A percentile compares a stretch with the other conserved stretches of the same genome.
phyloP scores from a whole-genome alignment of 1,140 invertebrate genomes.

The Druon quercuslanigerum region DNA sequence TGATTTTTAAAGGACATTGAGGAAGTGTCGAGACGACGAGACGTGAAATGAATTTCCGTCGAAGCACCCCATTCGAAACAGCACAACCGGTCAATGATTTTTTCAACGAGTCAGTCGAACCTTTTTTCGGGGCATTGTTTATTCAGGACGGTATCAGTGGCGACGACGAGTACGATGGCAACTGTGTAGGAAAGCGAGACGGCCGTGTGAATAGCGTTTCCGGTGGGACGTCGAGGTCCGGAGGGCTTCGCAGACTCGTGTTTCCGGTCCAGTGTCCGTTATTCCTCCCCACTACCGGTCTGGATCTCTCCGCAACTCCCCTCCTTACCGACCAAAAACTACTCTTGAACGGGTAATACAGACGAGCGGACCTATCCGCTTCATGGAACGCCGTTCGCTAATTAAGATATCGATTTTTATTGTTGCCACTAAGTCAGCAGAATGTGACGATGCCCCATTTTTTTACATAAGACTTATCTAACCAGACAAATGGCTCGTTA shows the following conservation, averaged over 20 bases:
- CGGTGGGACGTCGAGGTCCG: constrained; percentile 70
- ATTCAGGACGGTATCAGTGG: constrained; percentile 72
- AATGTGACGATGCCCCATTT: constrained; percentile 37
- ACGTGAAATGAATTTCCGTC: constrained; percentile 59
- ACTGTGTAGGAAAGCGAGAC: constrained; percentile 66
- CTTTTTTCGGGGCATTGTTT: constrained; percentile 70
- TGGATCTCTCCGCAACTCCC: constrained; percentile 61
- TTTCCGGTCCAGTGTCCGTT: constrained; percentile 71
- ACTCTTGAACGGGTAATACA: constrained; percentile 45
- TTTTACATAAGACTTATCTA: no score
- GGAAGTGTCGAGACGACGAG: constrained; percentile 45
- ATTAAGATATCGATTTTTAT: constrained; percentile 76
- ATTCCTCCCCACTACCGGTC: constrained; percentile 66
- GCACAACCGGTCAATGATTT: constrained; percentile 44
- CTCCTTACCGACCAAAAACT: constrained; percentile 46
- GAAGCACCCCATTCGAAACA: constrained; percentile 35
- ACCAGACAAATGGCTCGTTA: no score
- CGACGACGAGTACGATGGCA: constrained; percentile 54
- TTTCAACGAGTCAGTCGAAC: constrained; percentile 46
- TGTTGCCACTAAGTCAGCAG: constrained; percentile 63
- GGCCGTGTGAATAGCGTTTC: constrained; percentile 73
- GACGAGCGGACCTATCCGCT: constrained; percentile 30
- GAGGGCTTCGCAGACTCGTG: constrained; percentile 71
- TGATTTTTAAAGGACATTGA: constrained; percentile 26
- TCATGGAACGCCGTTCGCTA: constrained; percentile 57